Conservation (phyloP, 2,888 invertebrate genomes). For the Tridacna crocea region DNA sequence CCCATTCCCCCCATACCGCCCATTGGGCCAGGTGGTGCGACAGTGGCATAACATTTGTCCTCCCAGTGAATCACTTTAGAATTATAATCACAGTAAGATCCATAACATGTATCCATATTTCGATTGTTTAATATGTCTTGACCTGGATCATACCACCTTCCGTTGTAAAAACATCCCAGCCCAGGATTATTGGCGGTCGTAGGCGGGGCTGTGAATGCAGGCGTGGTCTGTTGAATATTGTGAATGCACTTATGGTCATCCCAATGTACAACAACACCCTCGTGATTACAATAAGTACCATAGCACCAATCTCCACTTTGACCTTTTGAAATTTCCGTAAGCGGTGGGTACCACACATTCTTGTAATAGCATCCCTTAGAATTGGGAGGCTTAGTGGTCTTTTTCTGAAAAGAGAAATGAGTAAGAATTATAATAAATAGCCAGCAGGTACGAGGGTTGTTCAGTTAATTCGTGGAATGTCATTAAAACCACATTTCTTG, state of each 20-base stretch:
- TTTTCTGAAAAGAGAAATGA: constrained; percentile 15
- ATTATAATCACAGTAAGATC: constrained; percentile 50
- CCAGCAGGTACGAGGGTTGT: too few species aligned
- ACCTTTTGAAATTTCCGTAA: constrained; percentile 46
- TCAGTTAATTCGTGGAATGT: too few species aligned
- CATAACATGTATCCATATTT: constrained; percentile 46
- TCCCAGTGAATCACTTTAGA: constrained; percentile 49
- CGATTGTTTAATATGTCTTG: constrained; percentile 46
- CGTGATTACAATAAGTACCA: constrained; percentile 58
- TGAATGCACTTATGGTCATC: constrained; percentile 55
- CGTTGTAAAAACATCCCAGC: constrained; percentile 43
- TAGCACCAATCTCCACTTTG: constrained; percentile 59
- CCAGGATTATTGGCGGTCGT: background rate
- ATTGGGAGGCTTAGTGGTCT: background rate
- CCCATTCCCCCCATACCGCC: constrained; percentile 7
- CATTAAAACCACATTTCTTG: too few species aligned
- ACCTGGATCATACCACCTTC: constrained; percentile 51
- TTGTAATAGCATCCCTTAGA: constrained; percentile 44
- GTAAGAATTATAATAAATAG: background rate
- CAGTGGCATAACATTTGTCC: constrained; percentile 49
- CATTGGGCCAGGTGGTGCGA: constrained; percentile 7
- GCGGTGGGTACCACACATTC: constrained; percentile 32
- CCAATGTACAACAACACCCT: constrained; percentile 53
- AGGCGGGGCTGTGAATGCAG: constrained; percentile 3
- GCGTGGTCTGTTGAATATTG: constrained; percentile 20